Evolutionary conservation across 2,113 vertebrate genomes (phyloP), one percentile per base, ranked within the genome.

Genomic region (Progne subis): DNA sequence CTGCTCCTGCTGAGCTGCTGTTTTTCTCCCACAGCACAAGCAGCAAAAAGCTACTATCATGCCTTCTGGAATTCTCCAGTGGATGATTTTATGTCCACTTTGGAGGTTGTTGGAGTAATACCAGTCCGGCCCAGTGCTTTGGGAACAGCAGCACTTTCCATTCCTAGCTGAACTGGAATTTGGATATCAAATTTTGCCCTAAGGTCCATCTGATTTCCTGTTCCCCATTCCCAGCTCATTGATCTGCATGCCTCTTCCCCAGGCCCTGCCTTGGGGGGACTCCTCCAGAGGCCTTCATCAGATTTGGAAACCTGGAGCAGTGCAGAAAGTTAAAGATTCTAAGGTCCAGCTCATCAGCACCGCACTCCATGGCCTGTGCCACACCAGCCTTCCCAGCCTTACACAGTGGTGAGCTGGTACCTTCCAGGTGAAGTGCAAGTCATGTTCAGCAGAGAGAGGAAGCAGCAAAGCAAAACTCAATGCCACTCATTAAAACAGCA

Each of bases 141-240:
- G 34, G 77, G 86, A 94, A 84, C 31, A 81, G 70, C 52, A 91
- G 61, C 21, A 46, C 43, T 61, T 93, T 56, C 82, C 4, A 1
- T 64, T 65, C n/a, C 41, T 87, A 87, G 65, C 53, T 82, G 96
- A 85, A 93, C 53, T 79, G 41, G 63, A 82, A 95, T 96, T 95
- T 94, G 95, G 78, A 63, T 92, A 92, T 46, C 92, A 96, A 94
- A 96, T 94, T 82, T 84, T 83, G 52, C 80, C 72, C 83, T 91
- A 41, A 88, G 52, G 86, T 81, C 49, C 44, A 90, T 84, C 77
- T 88, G 52, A 94, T 95, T 96, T 96, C 96, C 91, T 94, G 56
- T 60, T 94, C 83, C 37, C 31, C 63, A 44, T 92, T 97, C 96
- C 91, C 94, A 96, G 80, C 80, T n/a, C 37, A 41, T 49, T 44